These are phyloP conservation scores for Heliocidaris erythrogramma DNA, from an alignment of 35 echinoderm and acorn worm species.

Conservation along the genomic window DNA sequence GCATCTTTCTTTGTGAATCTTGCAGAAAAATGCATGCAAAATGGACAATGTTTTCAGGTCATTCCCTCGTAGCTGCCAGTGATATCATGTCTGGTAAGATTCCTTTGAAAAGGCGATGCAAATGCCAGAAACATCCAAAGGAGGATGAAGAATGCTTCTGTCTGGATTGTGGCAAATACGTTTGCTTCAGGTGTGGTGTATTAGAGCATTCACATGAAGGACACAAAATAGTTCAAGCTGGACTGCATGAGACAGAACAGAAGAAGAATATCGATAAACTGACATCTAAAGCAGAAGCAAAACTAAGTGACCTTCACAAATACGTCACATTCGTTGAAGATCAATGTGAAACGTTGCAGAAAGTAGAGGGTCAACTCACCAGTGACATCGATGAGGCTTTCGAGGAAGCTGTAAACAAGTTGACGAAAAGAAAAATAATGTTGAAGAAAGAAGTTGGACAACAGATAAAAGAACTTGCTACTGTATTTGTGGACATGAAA, in stretches of 20 bases:
- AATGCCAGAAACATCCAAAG: not conserved
- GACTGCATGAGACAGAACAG: not conserved
- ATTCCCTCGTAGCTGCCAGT: not conserved
- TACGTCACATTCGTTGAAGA: not conserved
- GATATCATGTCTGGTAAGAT: not conserved
- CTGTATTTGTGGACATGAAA: not conserved
- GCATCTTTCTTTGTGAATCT: not conserved
- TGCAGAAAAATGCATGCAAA: not conserved
- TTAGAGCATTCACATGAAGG: slow-evolving; percentile 9
- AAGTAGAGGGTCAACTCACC: not conserved
- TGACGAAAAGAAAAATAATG: not conserved
- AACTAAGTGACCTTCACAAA: not conserved
- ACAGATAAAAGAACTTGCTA: not conserved
- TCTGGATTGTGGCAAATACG: not conserved
- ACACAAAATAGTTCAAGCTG: not conserved
- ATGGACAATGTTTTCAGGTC: not conserved
- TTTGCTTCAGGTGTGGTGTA: slow-evolving; percentile 29
- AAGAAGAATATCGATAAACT: slow-evolving; percentile 10
- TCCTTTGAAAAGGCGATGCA: not conserved
- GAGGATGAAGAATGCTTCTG: slow-evolving; percentile 24
- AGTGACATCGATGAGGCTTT: not conserved
- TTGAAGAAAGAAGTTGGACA: not conserved
- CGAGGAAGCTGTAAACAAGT: not conserved
- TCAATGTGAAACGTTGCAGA: not conserved
- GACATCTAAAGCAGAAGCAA: not conserved